Conservation (phyloP, 1,140 invertebrate species). For the Bursaphelenchus mucronatus region DNA sequence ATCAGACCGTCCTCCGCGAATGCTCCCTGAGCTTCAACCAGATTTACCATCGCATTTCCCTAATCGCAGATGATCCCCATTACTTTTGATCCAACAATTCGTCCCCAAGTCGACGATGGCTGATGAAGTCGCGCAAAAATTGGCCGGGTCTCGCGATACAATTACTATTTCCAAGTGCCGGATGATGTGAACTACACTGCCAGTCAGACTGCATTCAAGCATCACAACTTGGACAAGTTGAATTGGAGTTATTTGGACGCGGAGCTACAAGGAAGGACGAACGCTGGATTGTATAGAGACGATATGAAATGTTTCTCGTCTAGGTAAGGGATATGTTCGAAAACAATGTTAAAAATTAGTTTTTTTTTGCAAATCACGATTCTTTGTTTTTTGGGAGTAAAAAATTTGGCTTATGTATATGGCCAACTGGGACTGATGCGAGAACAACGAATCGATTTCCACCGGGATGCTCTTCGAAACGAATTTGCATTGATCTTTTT, state of each 20-base stretch:
- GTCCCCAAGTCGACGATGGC: constrained; percentile 33
- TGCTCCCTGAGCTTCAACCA: constrained; percentile 66
- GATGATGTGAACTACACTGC: constrained; percentile 45
- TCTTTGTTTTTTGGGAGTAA: no score
- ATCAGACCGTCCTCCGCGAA: constrained; percentile 29
- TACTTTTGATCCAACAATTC: constrained; percentile 39
- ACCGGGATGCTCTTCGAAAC: constrained; percentile 44
- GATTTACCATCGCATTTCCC: constrained; percentile 68
- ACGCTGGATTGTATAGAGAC: constrained; percentile 36
- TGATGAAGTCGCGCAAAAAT: constrained; percentile 22
- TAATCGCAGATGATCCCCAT: constrained; percentile 21
- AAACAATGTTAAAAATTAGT: no score
- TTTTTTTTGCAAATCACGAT: no score
- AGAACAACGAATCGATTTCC: constrained; percentile 15
- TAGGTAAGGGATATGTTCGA: constrained; percentile 24
- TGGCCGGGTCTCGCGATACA: constrained; percentile 23
- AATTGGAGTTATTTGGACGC: constrained; percentile 51
- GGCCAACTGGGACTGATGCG: constrained; percentile 15
- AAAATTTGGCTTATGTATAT: not conserved
- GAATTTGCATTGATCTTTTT: constrained; percentile 62
- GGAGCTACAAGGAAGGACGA: constrained; percentile 27
- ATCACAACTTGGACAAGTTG: constrained; percentile 53
- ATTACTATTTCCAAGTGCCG: constrained; percentile 61
- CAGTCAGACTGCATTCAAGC: constrained; percentile 46
- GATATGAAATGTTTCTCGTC: constrained; percentile 54